Evolutionary conservation across 2,888 invertebrate genomes (phyloP), one percentile per base, ranked within the genome.

Genomic region (Brassicogethes aeneus): DNA sequence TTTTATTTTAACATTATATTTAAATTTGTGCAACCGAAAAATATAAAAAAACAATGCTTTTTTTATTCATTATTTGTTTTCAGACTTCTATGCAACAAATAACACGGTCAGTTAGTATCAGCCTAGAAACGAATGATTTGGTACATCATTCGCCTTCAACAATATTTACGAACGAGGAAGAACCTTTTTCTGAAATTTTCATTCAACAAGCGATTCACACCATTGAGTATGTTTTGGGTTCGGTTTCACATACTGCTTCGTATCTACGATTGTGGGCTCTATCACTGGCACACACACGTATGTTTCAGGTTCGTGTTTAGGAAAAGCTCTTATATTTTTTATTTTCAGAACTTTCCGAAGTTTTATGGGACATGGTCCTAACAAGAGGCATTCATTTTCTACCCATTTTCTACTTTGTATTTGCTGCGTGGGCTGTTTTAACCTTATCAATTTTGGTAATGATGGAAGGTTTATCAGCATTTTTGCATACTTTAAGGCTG

Each of bases 381-480:
- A 60, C 75, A 38, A 91, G 90, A 47, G 92, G 91, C 39, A 74
- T 93, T 23, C 5, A 5, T 23, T n/a, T n/a, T n/a, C n/a, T n/a
- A n/a, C n/a, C n/a, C 36, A 72, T 85, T 54, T 73, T 95, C 50
- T 94, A 87, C 74, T 69, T 81, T 39, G 79, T 94, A 48, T 99
- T 99, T 73, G 86, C 85, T 43, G 81, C 87, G 57, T 99, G 97
- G 93, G 88, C 89, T 8, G 77, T 80, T 54, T 79, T 99, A 50
- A 97, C 97, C 33, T 78, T 99, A 31, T 85, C 90, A 59, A 95
- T 99, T 68, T 79, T 99, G 29, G 90, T 99, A 45, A 76, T 97
- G 37, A 99, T 99, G 99, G 99, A 99, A 74, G 99, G 99, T 2
- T 77, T 99, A 14, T 97, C 96, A 17, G 99, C 99, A 40, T 99